Percentiles rank a stretch among this genome's conserved stretches.
Evolutionary conservation across 2,797 vertebrate species (phyloP).

Genomic region (Taeniopygia guttata): DNA sequence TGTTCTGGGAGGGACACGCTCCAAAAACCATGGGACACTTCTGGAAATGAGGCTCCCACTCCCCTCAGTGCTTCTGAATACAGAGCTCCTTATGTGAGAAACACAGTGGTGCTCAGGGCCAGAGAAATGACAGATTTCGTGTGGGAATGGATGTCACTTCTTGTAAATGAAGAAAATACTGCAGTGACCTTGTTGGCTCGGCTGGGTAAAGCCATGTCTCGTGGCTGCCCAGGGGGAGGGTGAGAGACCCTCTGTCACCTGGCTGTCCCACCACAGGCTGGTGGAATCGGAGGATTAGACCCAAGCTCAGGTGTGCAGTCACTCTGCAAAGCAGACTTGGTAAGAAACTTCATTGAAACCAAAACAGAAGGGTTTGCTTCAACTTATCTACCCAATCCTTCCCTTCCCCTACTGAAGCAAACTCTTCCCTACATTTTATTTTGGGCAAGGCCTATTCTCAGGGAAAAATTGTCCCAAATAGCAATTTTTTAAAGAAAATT

Average conservation of each 20-base stretch:
- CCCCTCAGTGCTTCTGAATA: not conserved
- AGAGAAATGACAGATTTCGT: not conserved
- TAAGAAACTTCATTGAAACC: not conserved
- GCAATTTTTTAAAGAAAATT: not conserved
- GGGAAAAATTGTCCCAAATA: not conserved
- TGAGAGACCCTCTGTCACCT: not conserved
- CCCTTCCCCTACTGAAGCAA: not conserved
- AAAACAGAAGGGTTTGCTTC: not conserved
- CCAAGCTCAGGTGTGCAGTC: not conserved
- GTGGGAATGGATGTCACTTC: not conserved
- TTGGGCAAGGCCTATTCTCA: not conserved
- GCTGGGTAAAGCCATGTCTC: not conserved
- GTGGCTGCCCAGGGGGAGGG: not conserved
- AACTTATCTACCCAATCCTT: not conserved
- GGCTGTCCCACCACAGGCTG: fast-evolving
- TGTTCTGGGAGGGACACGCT: fast-evolving
- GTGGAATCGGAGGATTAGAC: no score
- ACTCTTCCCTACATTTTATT: not conserved
- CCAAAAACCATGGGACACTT: not conserved
- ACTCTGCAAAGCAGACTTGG: not conserved
- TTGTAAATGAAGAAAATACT: not conserved
- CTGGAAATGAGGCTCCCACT: not conserved
- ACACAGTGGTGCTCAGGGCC: not conserved
- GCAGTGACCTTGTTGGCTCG: not conserved
- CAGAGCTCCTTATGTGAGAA: not conserved